These are phyloP conservation scores for Papilio elwesi DNA, from an alignment of 2,888 invertebrate species.

Conservation along the genomic window DNA sequence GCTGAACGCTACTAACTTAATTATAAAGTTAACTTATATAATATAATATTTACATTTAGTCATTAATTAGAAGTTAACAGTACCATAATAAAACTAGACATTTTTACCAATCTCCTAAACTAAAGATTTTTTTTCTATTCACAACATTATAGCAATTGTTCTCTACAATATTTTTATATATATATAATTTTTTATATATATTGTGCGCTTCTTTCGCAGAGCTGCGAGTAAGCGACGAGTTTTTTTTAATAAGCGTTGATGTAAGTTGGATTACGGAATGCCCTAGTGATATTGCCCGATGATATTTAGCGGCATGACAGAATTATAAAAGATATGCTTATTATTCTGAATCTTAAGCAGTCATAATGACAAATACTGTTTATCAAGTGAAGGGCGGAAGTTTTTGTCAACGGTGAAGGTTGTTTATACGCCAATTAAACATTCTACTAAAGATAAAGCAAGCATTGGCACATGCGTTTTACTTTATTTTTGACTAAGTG, in stretches of 20 bases:
- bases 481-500: conserved; percentile 13
- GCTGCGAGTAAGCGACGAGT: too few relatives aligned
- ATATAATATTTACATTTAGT: not conserved
- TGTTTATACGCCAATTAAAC: conserved; percentile 32
- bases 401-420: conserved; percentile 47
- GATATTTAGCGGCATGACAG: too few relatives aligned
- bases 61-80: too few relatives aligned
- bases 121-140: too few relatives aligned
- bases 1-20: not conserved
- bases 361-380: conserved; percentile 12
- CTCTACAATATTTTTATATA: not conserved
- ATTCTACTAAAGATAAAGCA: conserved; percentile 20
- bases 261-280: not conserved
- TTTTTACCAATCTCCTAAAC: not conserved
- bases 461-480: not conserved
- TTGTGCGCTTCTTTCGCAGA: not conserved
- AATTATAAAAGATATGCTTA: not conserved
- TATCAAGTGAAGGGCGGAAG: conserved; percentile 50
- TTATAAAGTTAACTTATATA: not conserved
- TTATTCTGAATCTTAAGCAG: conserved; percentile 1
- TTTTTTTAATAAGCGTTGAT: not conserved
- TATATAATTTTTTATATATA: not conserved
- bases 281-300: not conserved
- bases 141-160: too few relatives aligned
- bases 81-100: too few relatives aligned